Conservation (phyloP, 2,888 invertebrate genomes). For the Fragum fragum region DNA sequence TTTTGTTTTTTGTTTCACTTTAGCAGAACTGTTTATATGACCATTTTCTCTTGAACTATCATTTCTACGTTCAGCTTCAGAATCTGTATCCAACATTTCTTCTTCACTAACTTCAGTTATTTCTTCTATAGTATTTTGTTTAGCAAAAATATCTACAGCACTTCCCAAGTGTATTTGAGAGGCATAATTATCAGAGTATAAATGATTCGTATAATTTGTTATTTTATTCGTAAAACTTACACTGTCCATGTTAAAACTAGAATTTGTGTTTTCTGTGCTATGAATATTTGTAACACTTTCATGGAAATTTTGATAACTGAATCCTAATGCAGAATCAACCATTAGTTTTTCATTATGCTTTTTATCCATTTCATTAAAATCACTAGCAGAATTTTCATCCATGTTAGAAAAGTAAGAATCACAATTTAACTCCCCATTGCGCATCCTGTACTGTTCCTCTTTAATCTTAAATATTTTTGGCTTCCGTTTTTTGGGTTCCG, state of each 20-base stretch:
- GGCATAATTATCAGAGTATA: slow-evolving; percentile 20
- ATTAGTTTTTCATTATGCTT: neutral
- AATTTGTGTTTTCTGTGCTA: slow-evolving; percentile 1
- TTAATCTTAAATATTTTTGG: slow-evolving; percentile 19
- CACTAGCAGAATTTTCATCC: slow-evolving; percentile 4
- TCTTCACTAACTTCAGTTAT: slow-evolving; percentile 16
- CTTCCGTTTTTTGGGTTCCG: neutral
- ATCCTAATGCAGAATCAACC: slow-evolving; percentile 10
- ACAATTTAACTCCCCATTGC: slow-evolving; percentile 1
- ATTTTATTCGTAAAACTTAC: slow-evolving; percentile 20
- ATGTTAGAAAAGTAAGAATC: neutral
- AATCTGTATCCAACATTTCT: slow-evolving; percentile 5
- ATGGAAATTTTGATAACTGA: neutral
- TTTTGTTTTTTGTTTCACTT: neutral
- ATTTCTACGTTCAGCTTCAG: neutral
- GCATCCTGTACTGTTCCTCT: slow-evolving; percentile 12
- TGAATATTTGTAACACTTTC: slow-evolving; percentile 16
- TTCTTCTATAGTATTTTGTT: slow-evolving; percentile 5
- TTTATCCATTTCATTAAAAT: neutral
- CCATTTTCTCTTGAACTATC: neutral
- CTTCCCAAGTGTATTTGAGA: slow-evolving; percentile 10
- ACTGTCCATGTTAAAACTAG: slow-evolving; percentile 20
- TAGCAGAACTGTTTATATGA: neutral
- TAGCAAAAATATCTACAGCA: slow-evolving; percentile 22
- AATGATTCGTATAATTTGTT: slow-evolving; percentile 10